A percentile compares a stretch with the other conserved stretches of the same genome.
Evolutionary conservation across 2,888 invertebrate genomes (phyloP).

Genomic region (Miltochrista miniata): DNA sequence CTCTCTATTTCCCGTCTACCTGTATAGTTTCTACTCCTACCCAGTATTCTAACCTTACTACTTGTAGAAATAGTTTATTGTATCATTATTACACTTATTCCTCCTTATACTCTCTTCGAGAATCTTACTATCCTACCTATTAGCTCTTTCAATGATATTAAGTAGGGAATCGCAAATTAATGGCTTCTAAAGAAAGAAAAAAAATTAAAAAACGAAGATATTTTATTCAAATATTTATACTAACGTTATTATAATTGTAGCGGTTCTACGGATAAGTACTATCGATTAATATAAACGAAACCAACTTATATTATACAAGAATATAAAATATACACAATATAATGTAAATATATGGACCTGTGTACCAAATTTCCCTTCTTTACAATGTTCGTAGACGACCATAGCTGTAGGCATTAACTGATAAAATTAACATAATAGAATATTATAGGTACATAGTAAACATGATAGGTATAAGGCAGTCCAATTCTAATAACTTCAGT

Average conservation of each 20-base stretch:
- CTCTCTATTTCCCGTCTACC: conserved; percentile 26
- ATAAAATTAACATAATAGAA: conserved; percentile 24
- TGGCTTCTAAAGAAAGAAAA: conserved; percentile 58
- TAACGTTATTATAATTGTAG: conserved; percentile 76
- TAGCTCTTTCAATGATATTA: conserved; percentile 58
- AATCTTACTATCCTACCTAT: conserved; percentile 51
- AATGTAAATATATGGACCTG: conserved; percentile 76
- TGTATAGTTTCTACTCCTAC: conserved; percentile 33
- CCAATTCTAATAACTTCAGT: conserved; percentile 27
- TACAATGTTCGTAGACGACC: conserved; percentile 77
- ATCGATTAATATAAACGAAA: conserved; percentile 59
- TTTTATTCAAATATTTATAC: conserved; percentile 81
- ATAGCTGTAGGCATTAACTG: conserved; percentile 41
- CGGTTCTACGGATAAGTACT: conserved; percentile 56
- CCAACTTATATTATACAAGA: conserved; percentile 77
- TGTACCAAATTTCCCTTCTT: conserved; percentile 82
- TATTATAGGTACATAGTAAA: conserved; percentile 18
- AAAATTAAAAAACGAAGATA: conserved; percentile 65
- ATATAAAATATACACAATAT: conserved; percentile 69
- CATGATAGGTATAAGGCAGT: conserved; percentile 15
- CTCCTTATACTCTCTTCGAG: conserved; percentile 59
- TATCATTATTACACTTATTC: conserved; percentile 44
- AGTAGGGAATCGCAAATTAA: conserved; percentile 57
- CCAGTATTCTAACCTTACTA: conserved; percentile 40
- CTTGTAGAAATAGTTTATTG: conserved; percentile 36